Base-by-base conservation (phyloP, 2,113 vertebrate species). In the Podarcis muralis region DNA sequence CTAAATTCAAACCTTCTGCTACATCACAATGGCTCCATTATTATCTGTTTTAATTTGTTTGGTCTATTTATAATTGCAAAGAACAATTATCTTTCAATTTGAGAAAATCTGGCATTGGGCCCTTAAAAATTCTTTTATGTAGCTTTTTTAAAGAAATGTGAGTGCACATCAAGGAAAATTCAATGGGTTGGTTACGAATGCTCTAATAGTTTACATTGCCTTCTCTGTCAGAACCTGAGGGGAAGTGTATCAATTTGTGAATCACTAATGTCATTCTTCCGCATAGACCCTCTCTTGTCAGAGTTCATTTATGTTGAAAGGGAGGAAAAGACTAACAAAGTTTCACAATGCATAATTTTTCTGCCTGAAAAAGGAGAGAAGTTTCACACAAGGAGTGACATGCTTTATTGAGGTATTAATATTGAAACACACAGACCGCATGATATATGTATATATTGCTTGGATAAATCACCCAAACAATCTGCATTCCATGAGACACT, bases 401-500 rank as follows among this genome's bases (percentile, higher is more conserved):
- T 87, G 72, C 18, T 79, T 87, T 87, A 87, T 71, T 76, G 81
- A 59, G 66, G 43, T 62, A 83, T 62, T 83, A 83, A 83, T 77
- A 78, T 25, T 69, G 66, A 78, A 86, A 90, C 32, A 78, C 72
- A 87, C n/a, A 40, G 69, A 62, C 18, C 8, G 5, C 43, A 71
- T 78, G 65, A 90, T 90, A 30, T 71, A 90, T 83, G 74, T 71
- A 48, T 32, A 78, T 83, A 72, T 87, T 78, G 81, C 65, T 83
- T 78, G 16, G 35, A 83, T 90, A 90, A 87, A 90, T 87, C 62
- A 87, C 85, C n/a, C 27, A 83, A 90, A 86, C 72, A 83, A 90
- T 90, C 84, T 90, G 84, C 84, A 90, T 87, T 77, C 71, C 62
- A 78, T 18, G 48, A 77, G 74, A 90, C 72, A 87, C 66, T 78